Percentiles rank a stretch among this genome's conserved stretches.
Conservation (phyloP, 1,140 invertebrate species). For the Penaeus vannamei region DNA sequence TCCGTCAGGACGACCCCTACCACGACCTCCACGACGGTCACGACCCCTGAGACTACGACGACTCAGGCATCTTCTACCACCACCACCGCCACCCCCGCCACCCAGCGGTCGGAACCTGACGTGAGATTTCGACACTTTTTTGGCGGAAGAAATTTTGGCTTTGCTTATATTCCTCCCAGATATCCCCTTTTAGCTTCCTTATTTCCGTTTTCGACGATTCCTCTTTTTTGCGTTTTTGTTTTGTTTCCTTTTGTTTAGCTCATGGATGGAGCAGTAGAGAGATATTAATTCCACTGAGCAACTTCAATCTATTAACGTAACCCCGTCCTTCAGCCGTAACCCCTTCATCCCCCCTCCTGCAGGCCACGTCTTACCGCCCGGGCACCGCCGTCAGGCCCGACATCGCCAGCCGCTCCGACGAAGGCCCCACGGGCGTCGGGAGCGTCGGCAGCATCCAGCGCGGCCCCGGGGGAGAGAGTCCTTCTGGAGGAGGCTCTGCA, state of each 20-base stretch:
- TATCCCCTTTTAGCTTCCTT: too few species aligned
- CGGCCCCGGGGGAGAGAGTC: constrained; percentile 49
- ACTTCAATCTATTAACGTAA: too few species aligned
- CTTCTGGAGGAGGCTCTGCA: not conserved
- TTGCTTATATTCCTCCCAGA: too few species aligned
- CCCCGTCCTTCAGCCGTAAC: not conserved
- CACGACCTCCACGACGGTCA: constrained; percentile 70
- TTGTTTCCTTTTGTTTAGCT: too few species aligned
- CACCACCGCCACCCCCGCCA: too few species aligned
- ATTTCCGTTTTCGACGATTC: too few species aligned
- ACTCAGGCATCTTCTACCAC: not conserved
- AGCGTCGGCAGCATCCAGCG: constrained; percentile 54
- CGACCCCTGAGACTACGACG: constrained; percentile 37
- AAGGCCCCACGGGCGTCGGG: constrained; percentile 19
- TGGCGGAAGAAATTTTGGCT: too few species aligned
- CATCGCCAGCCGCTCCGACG: not conserved
- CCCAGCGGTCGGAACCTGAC: not conserved
- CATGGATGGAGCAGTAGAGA: too few species aligned
- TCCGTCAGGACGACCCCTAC: constrained; percentile 68
- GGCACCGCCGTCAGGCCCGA: constrained; percentile 64
- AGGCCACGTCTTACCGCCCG: constrained; percentile 65
- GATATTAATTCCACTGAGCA: too few species aligned
- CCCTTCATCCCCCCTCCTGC: not conserved
- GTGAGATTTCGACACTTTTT: not conserved
- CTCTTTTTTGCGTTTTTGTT: too few species aligned